Evolutionary conservation across 1,140 invertebrate genomes (phyloP), one percentile per base, ranked within the genome.

Genomic region (Diorhabda carinulata): DNA sequence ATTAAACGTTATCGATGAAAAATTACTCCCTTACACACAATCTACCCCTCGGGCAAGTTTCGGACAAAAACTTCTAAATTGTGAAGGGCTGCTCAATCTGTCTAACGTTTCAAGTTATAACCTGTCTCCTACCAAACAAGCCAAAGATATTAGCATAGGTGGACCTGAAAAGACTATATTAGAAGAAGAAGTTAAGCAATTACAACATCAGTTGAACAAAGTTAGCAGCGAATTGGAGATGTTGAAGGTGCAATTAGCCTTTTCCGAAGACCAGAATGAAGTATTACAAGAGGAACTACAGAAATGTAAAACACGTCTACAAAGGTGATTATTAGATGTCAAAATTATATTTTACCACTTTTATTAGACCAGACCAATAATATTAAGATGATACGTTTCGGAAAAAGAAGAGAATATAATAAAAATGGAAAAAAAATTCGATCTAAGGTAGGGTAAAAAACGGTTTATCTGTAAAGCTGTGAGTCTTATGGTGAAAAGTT

Each of bases 241-340:
- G 9, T 65, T 68, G 5, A 70, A 71, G 58, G 59, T 72, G 7
- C 74, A 76, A 59, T 64, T 76, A 40, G 40, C 71, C n/a, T 6
- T 57, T 40, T 64, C 68, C 3, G 72, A 76, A 60, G 74, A 76
- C 10, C 72, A 71, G 66, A 76, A 76, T 63, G 74, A 76, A n/a
- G 44, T 62, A 6, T 44, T 76, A 9, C 67, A 71, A 45, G 59
- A 58, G 25, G 70, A 76, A 58, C 59, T 76, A 57, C 57, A 71
- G 7, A 68, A 56, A 52, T 42, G 70, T 57, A 70, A 68, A 52
- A 68, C 64, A 65, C 67, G 45, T 47, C 66, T 74, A 43, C 58
- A 69, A 4, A 43, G 45, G 72, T 72, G 68, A 69, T 67, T 73
- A 25, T 25, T 25, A 25, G 25, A 25, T 25, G 25, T 25, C 25